Conservation (phyloP, 2,888 invertebrate genomes). For the Panorpa germanica region DNA sequence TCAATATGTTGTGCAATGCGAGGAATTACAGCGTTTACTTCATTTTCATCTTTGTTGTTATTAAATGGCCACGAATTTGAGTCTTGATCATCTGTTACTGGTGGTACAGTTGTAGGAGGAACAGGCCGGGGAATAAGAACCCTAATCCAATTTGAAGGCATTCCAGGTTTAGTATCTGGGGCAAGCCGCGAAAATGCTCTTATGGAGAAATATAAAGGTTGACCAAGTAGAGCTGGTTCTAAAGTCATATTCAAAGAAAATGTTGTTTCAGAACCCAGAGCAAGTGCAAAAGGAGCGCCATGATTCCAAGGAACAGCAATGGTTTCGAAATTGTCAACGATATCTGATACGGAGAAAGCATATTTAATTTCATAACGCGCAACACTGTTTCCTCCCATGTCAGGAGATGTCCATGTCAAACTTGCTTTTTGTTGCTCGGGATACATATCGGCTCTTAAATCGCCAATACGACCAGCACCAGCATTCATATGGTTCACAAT, state of each 20-base stretch:
- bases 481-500: slow-evolving; percentile 14
- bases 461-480: slow-evolving; percentile 28
- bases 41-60: slow-evolving; percentile 17
- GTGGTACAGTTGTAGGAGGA: too few relatives aligned
- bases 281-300: slow-evolving; percentile 25
- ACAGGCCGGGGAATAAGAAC: slow-evolving; percentile 30
- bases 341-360: slow-evolving; percentile 23
- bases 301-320: slow-evolving; percentile 24
- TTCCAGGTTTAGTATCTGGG: slow-evolving; percentile 21
- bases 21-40: slow-evolving; percentile 20
- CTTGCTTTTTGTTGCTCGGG: slow-evolving; percentile 27
- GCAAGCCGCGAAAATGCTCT: slow-evolving; percentile 26
- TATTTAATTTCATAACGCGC: slow-evolving; percentile 31
- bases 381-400: slow-evolving; percentile 29
- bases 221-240: slow-evolving; percentile 26
- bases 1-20: slow-evolving; percentile 22
- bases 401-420: slow-evolving; percentile 38
- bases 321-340: slow-evolving; percentile 27
- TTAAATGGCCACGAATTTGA: too few relatives aligned
- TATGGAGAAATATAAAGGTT: slow-evolving; percentile 30
- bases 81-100: too few relatives aligned
- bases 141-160: slow-evolving; percentile 32
- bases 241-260: slow-evolving; percentile 27
- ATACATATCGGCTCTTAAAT: slow-evolving; percentile 28
- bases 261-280: slow-evolving; percentile 30